Conservation (phyloP, 2,888 invertebrate species). For the Parelbella ahira region DNA sequence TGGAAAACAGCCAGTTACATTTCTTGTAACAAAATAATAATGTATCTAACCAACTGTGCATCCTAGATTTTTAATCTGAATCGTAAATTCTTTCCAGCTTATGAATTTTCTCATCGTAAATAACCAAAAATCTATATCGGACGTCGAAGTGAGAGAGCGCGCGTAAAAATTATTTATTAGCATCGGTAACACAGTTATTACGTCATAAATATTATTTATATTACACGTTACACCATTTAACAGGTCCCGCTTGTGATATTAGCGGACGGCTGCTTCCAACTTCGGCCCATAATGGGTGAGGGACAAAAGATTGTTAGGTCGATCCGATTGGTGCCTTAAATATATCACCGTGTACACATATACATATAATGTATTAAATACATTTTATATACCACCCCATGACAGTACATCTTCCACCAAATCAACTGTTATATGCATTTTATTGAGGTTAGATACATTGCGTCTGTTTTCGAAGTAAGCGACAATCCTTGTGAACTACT, state of each 20-base stretch:
- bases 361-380: no score
- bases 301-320: slow-evolving; percentile 17
- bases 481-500: no score
- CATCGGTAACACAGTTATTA: slow-evolving; percentile 41
- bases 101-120: slow-evolving; percentile 25
- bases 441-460: no score
- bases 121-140: slow-evolving; percentile 29
- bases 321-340: no score
- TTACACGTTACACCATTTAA: slow-evolving; percentile 39
- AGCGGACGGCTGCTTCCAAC: slow-evolving; percentile 12
- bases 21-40: no score
- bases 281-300: slow-evolving; percentile 8
- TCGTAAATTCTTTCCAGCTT: slow-evolving; percentile 14
- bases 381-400: no score
- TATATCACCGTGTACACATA: no score
- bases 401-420: no score
- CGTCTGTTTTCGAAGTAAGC: no score
- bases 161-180: slow-evolving; percentile 35
- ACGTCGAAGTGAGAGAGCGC: slow-evolving; percentile 25
- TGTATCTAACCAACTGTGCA: no score
- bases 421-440: no score
- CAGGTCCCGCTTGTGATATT: slow-evolving; percentile 26
- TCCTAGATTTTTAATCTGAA: slow-evolving; percentile 17
- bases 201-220: slow-evolving; percentile 42
- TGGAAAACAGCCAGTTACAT: no score